Evolutionary conservation across 2,888 invertebrate genomes (phyloP), one percentile per base, ranked within the genome.

Genomic region (Pandemis heparana): DNA sequence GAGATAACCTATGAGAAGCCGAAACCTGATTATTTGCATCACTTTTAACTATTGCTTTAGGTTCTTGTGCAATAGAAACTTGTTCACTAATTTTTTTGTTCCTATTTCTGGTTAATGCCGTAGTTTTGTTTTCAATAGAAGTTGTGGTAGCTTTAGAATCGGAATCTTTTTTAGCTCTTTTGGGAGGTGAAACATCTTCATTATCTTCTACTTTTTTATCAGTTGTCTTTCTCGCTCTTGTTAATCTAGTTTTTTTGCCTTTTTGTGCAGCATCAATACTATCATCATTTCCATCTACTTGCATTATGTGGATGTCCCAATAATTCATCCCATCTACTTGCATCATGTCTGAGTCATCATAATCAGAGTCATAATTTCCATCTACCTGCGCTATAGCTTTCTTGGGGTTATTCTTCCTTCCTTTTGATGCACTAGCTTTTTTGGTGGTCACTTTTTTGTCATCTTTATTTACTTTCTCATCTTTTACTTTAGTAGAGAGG

Each of bases 351-450:
- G 56, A 56, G 23, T 23, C 23, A 56, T 66, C 76, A 68, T 23
- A 9, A 56, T 66, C 76, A 69, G 78, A 76, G 85, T 95, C 95
- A 82, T 92, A 87, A 76, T 86, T 90, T 5, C 96, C 96, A 89
- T 96, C 96, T 62, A 96, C 79, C 81, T 96, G 96, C 0, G 95
- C 85, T 77, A 96, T 91, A 67, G 84, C 81, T 61, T 71, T 71
- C 71, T 86, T 87, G 14, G 66, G 61, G 75, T 79, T 75, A 75
- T 79, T 83, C 72, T 82, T 81, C n/a, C 63, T 76, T 62, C 76
- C 71, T 71, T 76, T 76, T 74, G 78, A 78, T 68, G 73, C 75
- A 38, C 46, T 76, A 67, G 75, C 75, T 75, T 76, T 70, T 39
- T 80, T 82, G 14, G 68, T 60, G 18, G 68, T 51, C 63, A 83